These are phyloP conservation scores for Argyresthia goedartella DNA, from an alignment of 2,888 invertebrate genomes.

Conservation along the genomic window DNA sequence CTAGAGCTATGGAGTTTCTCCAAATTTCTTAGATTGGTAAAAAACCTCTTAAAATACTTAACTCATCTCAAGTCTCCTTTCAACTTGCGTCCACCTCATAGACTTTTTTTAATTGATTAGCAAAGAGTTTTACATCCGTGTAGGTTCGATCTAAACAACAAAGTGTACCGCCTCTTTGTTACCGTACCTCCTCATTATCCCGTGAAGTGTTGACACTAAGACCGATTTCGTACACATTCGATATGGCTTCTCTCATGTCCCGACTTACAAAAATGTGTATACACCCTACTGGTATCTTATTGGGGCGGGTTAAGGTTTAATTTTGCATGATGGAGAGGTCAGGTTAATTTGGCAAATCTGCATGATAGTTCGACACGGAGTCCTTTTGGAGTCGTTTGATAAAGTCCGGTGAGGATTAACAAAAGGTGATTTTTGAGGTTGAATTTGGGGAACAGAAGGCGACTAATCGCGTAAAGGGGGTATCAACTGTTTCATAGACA, in stretches of 20 bases:
- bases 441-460: not conserved
- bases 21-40: too few relatives aligned
- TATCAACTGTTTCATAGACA: too few relatives aligned
- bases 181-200: slow-evolving; percentile 33
- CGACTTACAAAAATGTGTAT: slow-evolving; percentile 23
- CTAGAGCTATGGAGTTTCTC: too few relatives aligned
- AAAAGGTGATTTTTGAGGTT: slow-evolving; percentile 1
- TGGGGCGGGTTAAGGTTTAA: slow-evolving; percentile 17
- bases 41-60: too few relatives aligned
- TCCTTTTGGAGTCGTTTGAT: slow-evolving; percentile 36
- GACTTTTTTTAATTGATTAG: slow-evolving; percentile 4
- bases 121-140: slow-evolving; percentile 12
- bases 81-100: too few relatives aligned
- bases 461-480: too few relatives aligned
- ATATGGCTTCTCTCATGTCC: slow-evolving; percentile 45
- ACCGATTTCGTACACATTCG: slow-evolving; percentile 57
- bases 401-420: slow-evolving; percentile 11
- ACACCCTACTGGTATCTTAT: slow-evolving; percentile 11
- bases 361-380: slow-evolving; percentile 5
- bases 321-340: slow-evolving; percentile 9
- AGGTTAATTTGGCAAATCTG: not conserved
- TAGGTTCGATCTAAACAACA: slow-evolving; percentile 35
- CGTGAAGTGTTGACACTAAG: slow-evolving; percentile 67
- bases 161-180: slow-evolving; percentile 27
- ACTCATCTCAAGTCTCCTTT: too few relatives aligned